Base-by-base conservation (phyloP, 2,113 vertebrate species). In the Quiscalus mexicanus region DNA sequence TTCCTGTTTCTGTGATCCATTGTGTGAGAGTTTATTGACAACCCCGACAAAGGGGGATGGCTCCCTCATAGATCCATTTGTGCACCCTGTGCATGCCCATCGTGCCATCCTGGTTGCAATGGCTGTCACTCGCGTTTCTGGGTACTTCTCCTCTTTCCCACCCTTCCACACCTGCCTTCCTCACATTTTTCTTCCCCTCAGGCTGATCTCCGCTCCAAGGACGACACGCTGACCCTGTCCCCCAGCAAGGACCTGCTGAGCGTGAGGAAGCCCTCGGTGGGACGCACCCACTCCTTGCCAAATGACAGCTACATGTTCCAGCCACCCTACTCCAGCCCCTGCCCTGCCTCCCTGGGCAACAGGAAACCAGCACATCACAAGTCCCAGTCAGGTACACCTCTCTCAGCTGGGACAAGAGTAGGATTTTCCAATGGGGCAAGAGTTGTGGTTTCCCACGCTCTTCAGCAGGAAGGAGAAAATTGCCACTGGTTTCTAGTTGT, bases 291-390 rank as follows among this genome's bases (percentile, higher is more conserved):
- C 97, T 99, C 99, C 23, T 92, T 99, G 87, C 99, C 99, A 62
- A 99, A 99, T 0, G 99, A 99, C 98, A 99, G 99, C 98, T 99
- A 99, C 97, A 99, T 99, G 99, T 99, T 99, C 96, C 98, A 97
- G 89, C 97, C 96, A 0, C 95, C 95, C 25, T 88, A 94, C 93
- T 62, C 95, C 62, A 80, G 82, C 78, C 90, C 83, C 65, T 91
- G 91, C 69, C 84, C 92, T 7, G 73, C 93, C 22, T 76, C 97
- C 75, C 95, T 90, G 60, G 97, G 84, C 0, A 80, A 90, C 62
- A 97, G 97, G 88, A 97, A 93, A 62, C 96, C 98, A 0, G 52
- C 95, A 82, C 96, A 97, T 88, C 98, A 96, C 95, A 98, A 98
- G 95, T 97, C 96, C 85, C 98, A 97, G 64, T 98, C 98, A 98